Base-by-base conservation (phyloP, 1,140 invertebrate genomes). In the Drosophila ficusphila region DNA sequence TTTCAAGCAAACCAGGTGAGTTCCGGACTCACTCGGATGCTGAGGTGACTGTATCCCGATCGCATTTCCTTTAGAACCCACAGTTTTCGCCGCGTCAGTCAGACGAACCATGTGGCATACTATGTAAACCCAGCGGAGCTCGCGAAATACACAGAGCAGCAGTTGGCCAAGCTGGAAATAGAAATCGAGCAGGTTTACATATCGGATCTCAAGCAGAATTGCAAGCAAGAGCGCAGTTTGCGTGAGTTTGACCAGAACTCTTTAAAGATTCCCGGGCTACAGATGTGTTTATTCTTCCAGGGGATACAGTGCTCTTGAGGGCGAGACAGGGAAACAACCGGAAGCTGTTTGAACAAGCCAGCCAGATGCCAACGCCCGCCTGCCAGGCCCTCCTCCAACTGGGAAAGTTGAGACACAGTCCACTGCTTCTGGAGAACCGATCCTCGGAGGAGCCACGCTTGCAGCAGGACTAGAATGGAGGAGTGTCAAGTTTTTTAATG, bases 121-220 rank as follows among this genome's bases (percentile, higher is more conserved):
- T 99, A 95, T 92, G 98, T 99, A 23, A 98, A 98, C 92, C 96
- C 97, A 62, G 97, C 97, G 91, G 99, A 99, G 93, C 53, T 62
- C 11, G 47, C 12, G 1, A 41, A 71, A 18, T 47, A 61, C 31
- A 73, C 81, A 11, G 14, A 56, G 0, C 12, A 69, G 46, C 48
- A 88, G 39, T 19, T 68, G 38, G 8, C 39, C 14, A 58, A 57
- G 41, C 19, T 88, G 56, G 82, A 88, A 36, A 8, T 27, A 9
- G 69, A 88, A 27, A 54, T 88, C 39, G 82, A 88, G 31, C 42
- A 61, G 19, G 33, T 82, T 1, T 88, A 64, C 52, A 12, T 88
- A 2, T 41, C 34, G 9, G 82, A 89, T 12, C 29, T 88, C 5
- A 77, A 64, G 33, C 49, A 61, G 11, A 88, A 64, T 5, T 88